Percentiles rank a stretch among this genome's conserved stretches.
Evolutionary conservation across 92 coral and sea anemone species (phyloP).

Genomic region (Meandrina meandrites): DNA sequence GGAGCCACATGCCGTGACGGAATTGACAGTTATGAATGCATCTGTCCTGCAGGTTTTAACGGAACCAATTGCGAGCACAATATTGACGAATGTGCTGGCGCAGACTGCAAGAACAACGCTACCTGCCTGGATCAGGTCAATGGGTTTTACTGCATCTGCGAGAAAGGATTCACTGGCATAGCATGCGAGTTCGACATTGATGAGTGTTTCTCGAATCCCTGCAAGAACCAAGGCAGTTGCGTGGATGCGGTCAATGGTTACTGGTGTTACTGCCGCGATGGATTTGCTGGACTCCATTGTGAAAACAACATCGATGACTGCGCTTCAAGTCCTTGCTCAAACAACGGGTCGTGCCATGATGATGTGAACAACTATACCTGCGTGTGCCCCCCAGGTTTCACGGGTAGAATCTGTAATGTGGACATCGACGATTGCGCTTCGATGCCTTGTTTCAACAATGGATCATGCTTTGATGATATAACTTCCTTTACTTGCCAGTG

Average conservation of each 20-base stretch:
- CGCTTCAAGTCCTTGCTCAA: no score
- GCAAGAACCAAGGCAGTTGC: slow-evolving; percentile 61
- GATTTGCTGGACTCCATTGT: slow-evolving; percentile 65
- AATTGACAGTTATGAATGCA: slow-evolving; percentile 53
- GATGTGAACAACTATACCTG: slow-evolving; percentile 67
- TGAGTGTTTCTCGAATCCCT: slow-evolving; percentile 72
- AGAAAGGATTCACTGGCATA: no score
- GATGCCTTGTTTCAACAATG: no score
- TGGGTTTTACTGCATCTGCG: no score
- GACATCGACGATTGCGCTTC: slow-evolving; percentile 66
- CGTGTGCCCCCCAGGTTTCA: slow-evolving; percentile 61
- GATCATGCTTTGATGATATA: no score
- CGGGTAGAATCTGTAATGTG: slow-evolving; percentile 57
- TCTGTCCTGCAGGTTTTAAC: slow-evolving; percentile 60
- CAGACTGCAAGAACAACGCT: no score
- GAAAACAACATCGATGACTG: slow-evolving; percentile 49
- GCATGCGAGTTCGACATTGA: slow-evolving; percentile 62
- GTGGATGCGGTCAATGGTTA: slow-evolving; percentile 51
- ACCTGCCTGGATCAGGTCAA: no score
- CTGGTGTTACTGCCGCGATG: slow-evolving; percentile 60
- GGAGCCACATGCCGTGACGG: slow-evolving; percentile 63
- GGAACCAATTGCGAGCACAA: no score
- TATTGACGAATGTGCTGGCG: no score
- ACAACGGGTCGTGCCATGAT: no score
- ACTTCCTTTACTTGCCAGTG: no score